Evolutionary conservation across 2,113 vertebrate species (phyloP).

Genomic region (Guaruba guarouba): DNA sequence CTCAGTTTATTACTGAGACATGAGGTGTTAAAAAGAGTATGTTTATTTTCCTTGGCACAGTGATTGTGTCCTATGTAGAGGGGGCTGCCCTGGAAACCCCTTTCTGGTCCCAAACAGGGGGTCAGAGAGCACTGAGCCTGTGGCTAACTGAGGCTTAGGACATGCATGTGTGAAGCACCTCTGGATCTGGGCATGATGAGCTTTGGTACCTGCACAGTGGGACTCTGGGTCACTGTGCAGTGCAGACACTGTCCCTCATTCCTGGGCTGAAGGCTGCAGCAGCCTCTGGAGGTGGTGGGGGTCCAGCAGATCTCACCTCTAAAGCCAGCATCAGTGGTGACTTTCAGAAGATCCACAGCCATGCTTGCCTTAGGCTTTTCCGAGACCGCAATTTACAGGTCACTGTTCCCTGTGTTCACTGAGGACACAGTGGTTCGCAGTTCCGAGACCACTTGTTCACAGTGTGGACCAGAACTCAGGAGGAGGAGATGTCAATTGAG

Average conservation of each 20-base stretch:
- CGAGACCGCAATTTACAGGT: background rate
- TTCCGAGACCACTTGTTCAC: no score
- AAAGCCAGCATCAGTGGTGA: background rate
- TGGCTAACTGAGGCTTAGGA: background rate
- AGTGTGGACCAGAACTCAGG: background rate
- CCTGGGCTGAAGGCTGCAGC: background rate
- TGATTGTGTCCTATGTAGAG: background rate
- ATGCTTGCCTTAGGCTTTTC: background rate
- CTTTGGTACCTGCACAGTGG: no score
- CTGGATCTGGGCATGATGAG: background rate
- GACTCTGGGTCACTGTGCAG: background rate
- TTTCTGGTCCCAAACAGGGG: background rate
- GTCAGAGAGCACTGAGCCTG: background rate
- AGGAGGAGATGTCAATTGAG: background rate
- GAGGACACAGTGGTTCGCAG: no score
- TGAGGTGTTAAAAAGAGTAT: background rate
- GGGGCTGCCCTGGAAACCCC: background rate
- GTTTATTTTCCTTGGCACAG: background rate
- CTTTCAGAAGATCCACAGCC: background rate
- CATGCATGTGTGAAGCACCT: fast-evolving
- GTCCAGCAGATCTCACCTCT: background rate
- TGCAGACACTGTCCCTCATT: background rate
- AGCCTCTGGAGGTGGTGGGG: background rate
- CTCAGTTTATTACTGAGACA: background rate
- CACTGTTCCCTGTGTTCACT: no score